phyloP scores from a whole-genome alignment of 2,113 vertebrate species.

The Chrysemys picta region DNA sequence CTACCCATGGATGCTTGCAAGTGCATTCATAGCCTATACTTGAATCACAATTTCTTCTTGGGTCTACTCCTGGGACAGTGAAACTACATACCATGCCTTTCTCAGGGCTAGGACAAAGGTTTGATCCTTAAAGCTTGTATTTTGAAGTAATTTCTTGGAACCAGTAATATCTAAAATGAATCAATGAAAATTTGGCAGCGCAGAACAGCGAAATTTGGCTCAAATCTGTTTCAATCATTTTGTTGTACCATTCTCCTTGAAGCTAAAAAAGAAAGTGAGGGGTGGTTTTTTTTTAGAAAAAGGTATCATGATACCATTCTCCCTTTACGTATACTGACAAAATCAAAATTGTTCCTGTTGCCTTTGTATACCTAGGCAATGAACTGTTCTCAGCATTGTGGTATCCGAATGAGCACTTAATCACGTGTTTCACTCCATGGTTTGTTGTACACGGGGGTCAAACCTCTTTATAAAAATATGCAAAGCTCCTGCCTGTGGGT shows the following conservation, averaged over 20 bases:
- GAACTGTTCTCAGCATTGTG: background rate
- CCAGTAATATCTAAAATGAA: background rate
- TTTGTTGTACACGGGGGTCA: background rate
- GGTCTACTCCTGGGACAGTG: background rate
- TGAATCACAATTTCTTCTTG: background rate
- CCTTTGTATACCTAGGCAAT: background rate
- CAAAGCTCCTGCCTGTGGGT: background rate
- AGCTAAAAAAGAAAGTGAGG: background rate
- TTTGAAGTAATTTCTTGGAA: background rate
- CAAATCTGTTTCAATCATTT: background rate
- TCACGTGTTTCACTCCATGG: slow-evolving; percentile 2
- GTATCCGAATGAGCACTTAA: slow-evolving; percentile 19
- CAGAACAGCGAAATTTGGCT: background rate
- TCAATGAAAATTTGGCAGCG: background rate
- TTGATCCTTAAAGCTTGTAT: background rate
- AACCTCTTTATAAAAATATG: slow-evolving; percentile 31
- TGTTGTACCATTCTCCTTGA: background rate
- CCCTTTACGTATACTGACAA: slow-evolving; percentile 4
- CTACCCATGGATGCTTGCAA: no score
- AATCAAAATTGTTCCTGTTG: background rate
- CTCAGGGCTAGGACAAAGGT: background rate
- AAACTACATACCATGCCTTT: background rate
- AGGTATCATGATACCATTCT: background rate
- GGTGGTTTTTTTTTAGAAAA: background rate
- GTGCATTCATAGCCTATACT: no score